These are phyloP conservation scores for Mesoclemmys tuberculata DNA, from an alignment of 2,113 vertebrate species.

Conservation along the genomic window DNA sequence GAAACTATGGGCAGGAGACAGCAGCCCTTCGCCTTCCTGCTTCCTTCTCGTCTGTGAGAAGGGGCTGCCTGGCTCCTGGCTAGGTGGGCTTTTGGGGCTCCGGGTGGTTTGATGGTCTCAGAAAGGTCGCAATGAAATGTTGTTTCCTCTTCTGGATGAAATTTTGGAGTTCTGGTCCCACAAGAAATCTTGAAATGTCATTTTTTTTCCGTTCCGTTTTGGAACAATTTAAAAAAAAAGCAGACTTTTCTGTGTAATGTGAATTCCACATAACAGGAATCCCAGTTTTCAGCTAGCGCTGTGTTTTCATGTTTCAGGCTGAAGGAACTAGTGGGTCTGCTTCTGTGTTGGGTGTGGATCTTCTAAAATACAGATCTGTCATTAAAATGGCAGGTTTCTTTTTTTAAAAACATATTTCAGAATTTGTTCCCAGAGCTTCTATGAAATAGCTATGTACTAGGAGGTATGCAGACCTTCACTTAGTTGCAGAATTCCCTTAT, in stretches of 20 bases:
- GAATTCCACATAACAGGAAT: neutral
- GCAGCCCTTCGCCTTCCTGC: rapidly evolving
- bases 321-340: neutral
- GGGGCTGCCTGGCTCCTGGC: neutral
- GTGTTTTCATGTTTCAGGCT: neutral
- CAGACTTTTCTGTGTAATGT: too few species aligned
- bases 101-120: neutral
- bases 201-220: neutral
- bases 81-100: neutral
- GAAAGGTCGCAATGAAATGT: neutral
- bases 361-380: neutral
- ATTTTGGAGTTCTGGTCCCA: neutral
- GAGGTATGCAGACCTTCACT: neutral
- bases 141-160: rapidly evolving
- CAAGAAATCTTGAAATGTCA: neutral
- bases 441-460: neutral
- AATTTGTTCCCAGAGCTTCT: neutral
- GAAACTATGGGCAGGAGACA: neutral
- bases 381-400: neutral
- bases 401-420: neutral
- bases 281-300: neutral
- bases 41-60: conserved; percentile 32
- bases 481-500: neutral
- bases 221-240: neutral
- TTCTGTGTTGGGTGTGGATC: neutral